Evolutionary conservation across 2,888 invertebrate species (phyloP).

Genomic region (Euzophera pinguis): DNA sequence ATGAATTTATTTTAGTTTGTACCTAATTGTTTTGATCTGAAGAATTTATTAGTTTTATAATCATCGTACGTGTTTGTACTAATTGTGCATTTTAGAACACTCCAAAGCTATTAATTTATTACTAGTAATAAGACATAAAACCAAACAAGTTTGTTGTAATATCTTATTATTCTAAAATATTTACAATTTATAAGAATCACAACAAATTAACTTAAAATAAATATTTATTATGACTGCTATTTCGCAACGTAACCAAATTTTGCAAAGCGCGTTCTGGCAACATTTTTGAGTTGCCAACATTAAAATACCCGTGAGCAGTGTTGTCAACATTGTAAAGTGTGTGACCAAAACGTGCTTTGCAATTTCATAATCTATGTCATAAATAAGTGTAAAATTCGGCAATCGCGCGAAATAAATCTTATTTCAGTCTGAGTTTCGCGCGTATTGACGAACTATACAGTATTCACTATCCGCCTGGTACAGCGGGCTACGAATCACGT

Average conservation of each 20-base stretch:
- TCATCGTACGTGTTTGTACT: too few species aligned
- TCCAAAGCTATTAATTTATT: conserved; percentile 1
- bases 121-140: conserved; percentile 22
- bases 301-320: not conserved
- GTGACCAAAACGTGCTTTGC: not conserved
- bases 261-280: not conserved
- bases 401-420: not conserved
- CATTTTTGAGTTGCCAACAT: not conserved
- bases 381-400: not conserved
- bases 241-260: conserved; percentile 16
- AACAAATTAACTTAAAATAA: conserved; percentile 69
- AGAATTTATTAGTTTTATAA: too few species aligned
- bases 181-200: conserved; percentile 62
- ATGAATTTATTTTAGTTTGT: too few species aligned
- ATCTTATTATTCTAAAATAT: conserved; percentile 51
- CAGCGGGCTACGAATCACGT: not conserved
- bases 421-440: conserved; percentile 1
- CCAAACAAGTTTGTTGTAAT: conserved; percentile 24
- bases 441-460: not conserved
- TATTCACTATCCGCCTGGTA: conserved; percentile 1
- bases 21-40: too few species aligned
- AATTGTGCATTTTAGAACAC: not conserved
- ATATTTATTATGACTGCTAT: conserved; percentile 37
- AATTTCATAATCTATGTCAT: not conserved
- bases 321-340: not conserved